Evolutionary conservation across 30 jellyfish, hydroid and myxozoan species (phyloP), one percentile per base, ranked within the genome.

Genomic region (Aurelia aurita): DNA sequence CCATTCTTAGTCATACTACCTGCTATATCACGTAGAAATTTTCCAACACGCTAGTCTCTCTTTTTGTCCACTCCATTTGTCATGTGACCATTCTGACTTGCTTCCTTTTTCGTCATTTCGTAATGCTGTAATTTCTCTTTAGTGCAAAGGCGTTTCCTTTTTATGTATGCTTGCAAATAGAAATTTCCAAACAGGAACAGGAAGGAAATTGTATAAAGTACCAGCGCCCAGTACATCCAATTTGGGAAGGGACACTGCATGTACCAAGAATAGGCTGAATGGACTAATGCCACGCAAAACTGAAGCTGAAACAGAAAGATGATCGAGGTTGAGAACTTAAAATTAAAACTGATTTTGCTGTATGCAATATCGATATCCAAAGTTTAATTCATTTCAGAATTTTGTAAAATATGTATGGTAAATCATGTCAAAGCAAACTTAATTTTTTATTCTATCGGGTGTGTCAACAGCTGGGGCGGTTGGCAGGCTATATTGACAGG

Each of bases 101-200:
- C 59, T 19, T 21, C 43, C 31, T 66, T 11, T 59, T 60, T 78
- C 51, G 7, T 1, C 16, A 8, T 39, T 51, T 20, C 26, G 35
- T 68, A 29, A 20, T 43, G 60, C 23, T 82, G 58, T 20, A 57
- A 53, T 69, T 47, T 60, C 31, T 19, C 60, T 21, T 57, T 82
- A 18, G 58, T 19, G 92, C 57, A 69, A 10, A 84, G 75, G 1
- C 94, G 80, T 77, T 73, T 78, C 58, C 60, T 74, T 74, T 69
- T 88, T 57, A 87, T 80, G 82, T 93, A 93, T 15, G 98, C 96
- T 75, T 87, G 97, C 27, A 87, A 43, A 82, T 93, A 93, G 87
- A 93, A 93, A 64, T 93, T 93, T 13, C 98, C 98, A 69, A 93
- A 93, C 63, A 93, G 87, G 44, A 93, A 39, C 27, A 93, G 89